Evolutionary conservation across 1,140 invertebrate species (phyloP).

Genomic region (Megathymus violae): DNA sequence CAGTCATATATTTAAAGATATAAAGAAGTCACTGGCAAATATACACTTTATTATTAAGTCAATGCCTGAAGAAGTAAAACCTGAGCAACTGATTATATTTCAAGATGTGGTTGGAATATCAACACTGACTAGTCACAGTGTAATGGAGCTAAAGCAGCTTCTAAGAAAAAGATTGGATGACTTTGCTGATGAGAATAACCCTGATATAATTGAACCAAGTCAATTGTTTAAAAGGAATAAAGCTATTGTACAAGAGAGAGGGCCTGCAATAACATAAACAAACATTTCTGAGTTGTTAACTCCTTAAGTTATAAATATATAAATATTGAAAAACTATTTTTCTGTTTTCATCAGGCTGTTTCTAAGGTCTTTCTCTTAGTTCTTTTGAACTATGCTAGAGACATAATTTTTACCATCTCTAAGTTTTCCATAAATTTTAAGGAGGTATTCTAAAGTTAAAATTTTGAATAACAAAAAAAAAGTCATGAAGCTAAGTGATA

Average conservation of each 20-base stretch:
- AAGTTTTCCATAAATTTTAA: too few species aligned
- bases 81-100: conserved; percentile 88
- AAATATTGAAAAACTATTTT: too few species aligned
- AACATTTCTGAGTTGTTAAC: too few species aligned
- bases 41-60: conserved; percentile 81
- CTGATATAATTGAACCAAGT: conserved; percentile 67
- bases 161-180: conserved; percentile 85
- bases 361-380: too few species aligned
- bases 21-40: conserved; percentile 85
- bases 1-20: conserved; percentile 83
- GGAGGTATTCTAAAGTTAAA: too few species aligned
- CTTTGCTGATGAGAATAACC: conserved; percentile 76
- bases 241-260: conserved; percentile 73
- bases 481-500: too few species aligned
- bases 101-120: conserved; percentile 88
- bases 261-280: conserved; percentile 70
- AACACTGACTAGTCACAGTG: conserved; percentile 81
- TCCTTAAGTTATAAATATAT: too few species aligned
- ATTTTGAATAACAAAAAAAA: too few species aligned
- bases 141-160: conserved; percentile 84
- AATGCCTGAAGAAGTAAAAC: conserved; percentile 87
- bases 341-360: too few species aligned
- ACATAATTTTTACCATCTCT: too few species aligned
- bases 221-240: conserved; percentile 57
- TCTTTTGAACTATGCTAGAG: too few species aligned